Evolutionary conservation across 2,888 invertebrate genomes (phyloP).

Genomic region (Psylliodes chrysocephalus): DNA sequence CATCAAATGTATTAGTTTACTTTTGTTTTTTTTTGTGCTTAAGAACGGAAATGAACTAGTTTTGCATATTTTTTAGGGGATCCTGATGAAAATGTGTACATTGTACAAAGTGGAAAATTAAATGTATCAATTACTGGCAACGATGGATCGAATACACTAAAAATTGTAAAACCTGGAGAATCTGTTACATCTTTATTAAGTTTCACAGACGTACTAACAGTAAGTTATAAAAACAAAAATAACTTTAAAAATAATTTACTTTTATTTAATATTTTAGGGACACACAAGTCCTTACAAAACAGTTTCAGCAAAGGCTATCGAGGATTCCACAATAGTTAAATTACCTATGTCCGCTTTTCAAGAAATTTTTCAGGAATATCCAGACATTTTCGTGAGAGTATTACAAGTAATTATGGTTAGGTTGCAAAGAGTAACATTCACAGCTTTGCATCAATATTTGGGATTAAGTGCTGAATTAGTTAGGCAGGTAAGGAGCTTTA

Average conservation of each 20-base stretch:
- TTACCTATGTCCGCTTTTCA: slow-evolving; percentile 90
- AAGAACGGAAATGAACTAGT: too few relatives aligned
- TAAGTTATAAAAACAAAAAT: slow-evolving; percentile 63
- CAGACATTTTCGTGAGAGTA: slow-evolving; percentile 94
- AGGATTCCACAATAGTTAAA: slow-evolving; percentile 91
- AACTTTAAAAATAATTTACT: not conserved
- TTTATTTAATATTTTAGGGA: slow-evolving; percentile 68
- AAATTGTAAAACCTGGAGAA: slow-evolving; percentile 91
- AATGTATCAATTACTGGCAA: slow-evolving; percentile 88
- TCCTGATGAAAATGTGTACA: slow-evolving; percentile 95
- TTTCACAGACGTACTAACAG: slow-evolving; percentile 94
- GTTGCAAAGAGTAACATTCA: slow-evolving; percentile 96
- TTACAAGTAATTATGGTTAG: slow-evolving; percentile 97
- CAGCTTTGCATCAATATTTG: slow-evolving; percentile 96
- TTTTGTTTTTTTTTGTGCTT: too few relatives aligned
- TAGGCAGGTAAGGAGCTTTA: slow-evolving; percentile 79
- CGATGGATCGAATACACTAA: slow-evolving; percentile 83
- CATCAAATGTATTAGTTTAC: too few relatives aligned
- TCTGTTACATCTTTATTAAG: slow-evolving; percentile 96
- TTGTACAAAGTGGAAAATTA: slow-evolving; percentile 93
- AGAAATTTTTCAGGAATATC: slow-evolving; percentile 91
- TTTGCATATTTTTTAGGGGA: slow-evolving; percentile 84
- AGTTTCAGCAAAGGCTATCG: slow-evolving; percentile 91
- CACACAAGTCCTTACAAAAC: slow-evolving; percentile 94
- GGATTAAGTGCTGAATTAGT: slow-evolving; percentile 95